phyloP scores from a whole-genome alignment of 64 coral and sea anemone genomes.

The Hydrozoanthus tunicans region DNA sequence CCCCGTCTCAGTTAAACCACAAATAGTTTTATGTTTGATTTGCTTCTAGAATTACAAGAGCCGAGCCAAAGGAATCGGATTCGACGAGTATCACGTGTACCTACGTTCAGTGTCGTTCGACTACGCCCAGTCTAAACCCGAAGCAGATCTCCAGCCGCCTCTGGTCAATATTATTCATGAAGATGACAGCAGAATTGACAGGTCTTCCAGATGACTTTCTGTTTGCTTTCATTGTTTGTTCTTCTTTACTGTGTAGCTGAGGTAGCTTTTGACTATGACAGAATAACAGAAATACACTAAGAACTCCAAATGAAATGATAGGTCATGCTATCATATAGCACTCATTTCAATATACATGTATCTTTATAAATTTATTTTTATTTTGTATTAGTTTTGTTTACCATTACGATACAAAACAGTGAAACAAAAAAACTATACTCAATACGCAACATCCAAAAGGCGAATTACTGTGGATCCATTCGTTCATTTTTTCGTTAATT shows the following conservation, averaged over 20 bases:
- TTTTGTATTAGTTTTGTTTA: too few relatives aligned
- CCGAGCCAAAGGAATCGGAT: conserved; percentile 85
- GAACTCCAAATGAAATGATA: not conserved
- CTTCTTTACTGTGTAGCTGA: too few relatives aligned
- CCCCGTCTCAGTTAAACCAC: too few relatives aligned
- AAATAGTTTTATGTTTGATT: not conserved
- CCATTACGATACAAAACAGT: too few relatives aligned
- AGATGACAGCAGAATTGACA: conserved; percentile 96
- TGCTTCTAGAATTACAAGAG: conserved; percentile 67
- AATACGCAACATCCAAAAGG: too few relatives aligned
- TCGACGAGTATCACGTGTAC: conserved; percentile 95
- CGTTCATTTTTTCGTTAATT: too few relatives aligned
- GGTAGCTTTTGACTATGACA: not conserved
- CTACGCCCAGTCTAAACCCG: conserved; percentile 89
- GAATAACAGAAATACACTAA: not conserved
- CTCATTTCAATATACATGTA: too few relatives aligned
- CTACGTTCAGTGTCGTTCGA: conserved; percentile 92
- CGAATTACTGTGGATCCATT: too few relatives aligned
- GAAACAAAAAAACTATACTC: too few relatives aligned
- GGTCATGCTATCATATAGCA: not conserved
- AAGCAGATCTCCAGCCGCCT: conserved; percentile 73
- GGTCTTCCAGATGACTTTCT: conserved; percentile 22
- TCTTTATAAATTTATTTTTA: too few relatives aligned
- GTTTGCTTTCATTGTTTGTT: not conserved
- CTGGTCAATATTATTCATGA: conserved; percentile 74